Base-by-base conservation (phyloP, 2,113 vertebrate genomes). In the Colistium nudipinnis region DNA sequence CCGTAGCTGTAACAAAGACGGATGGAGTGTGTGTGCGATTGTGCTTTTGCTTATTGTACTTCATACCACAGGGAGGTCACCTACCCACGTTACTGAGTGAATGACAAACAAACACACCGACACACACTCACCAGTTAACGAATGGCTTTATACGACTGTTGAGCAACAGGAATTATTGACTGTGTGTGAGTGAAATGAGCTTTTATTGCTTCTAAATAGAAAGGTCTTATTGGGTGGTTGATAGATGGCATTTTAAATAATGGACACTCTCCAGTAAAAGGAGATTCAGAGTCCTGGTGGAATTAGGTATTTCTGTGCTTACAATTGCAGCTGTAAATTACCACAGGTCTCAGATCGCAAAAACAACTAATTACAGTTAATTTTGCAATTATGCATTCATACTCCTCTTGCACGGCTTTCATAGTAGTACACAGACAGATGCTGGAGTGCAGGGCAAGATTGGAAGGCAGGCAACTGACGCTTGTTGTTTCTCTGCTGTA, bases 1-100 rank as follows among this genome's bases (percentile, higher is more conserved):
- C 36, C 35, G 38, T 66, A 16, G 43, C 66, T 62, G 14, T 74
- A 75, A 75, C 75, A 43, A 66, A 70, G 82, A 83, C 75, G 69
- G 77, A 85, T 80, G 52, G 64, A 2, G 47, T 63, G 47, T 51
- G 24, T 66, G 27, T 54, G 17, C 56, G 30, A 64, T 30, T 61
- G 51, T 35, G 24, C 55, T 13, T 69, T 30, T 54, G n/a, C 64
- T 49, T 41, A 48, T 70, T 81, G 59, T 65, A 56, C 63, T 22
- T 66, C 62, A 44, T 76, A 53, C 41, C 28, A 30, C 57, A 38
- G 52, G 73, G 83, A 83, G 82, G 80, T 85, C 85, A 81, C 67
- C 74, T 70, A 68, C 78, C 77, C 80, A 74, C 63, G 62, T 76
- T 49, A 66, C 49, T 75, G 57, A 60, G 56, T 17, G 27, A 62